phyloP scores from a whole-genome alignment of 1,140 invertebrate genomes.

The Pseudomyrmex gracilis region DNA sequence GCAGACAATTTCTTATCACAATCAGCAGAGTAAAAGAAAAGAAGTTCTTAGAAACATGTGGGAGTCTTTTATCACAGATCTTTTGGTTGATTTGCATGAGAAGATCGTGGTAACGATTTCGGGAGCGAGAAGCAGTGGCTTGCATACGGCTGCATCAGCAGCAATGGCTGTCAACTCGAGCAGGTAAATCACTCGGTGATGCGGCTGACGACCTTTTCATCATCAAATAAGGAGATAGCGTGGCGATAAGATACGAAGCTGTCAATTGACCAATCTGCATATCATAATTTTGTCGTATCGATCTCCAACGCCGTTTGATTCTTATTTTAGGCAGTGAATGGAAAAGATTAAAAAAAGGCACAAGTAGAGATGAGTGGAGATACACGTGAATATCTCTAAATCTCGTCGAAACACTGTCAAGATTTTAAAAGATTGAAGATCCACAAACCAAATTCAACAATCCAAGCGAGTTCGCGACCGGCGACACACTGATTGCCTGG shows the following conservation, averaged over 20 bases:
- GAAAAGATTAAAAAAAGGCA: neutral
- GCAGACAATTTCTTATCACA: neutral
- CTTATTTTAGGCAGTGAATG: neutral
- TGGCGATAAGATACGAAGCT: slow-evolving; percentile 35
- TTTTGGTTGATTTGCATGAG: neutral
- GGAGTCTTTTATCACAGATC: slow-evolving; percentile 7
- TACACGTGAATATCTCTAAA: neutral
- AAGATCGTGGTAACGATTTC: slow-evolving; percentile 38
- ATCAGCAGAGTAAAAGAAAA: neutral
- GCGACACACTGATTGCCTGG: slow-evolving; percentile 72
- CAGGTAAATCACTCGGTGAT: slow-evolving; percentile 44
- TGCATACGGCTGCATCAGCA: slow-evolving; percentile 40
- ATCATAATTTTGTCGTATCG: slow-evolving; percentile 30
- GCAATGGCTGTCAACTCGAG: slow-evolving; percentile 23
- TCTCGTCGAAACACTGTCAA: slow-evolving; percentile 36
- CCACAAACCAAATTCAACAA: neutral
- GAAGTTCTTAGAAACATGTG: neutral
- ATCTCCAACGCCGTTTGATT: slow-evolving; percentile 8
- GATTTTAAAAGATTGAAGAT: neutral
- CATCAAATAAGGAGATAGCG: slow-evolving; percentile 19
- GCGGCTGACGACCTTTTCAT: slow-evolving; percentile 33
- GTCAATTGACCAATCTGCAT: slow-evolving; percentile 55
- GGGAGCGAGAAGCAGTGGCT: slow-evolving; percentile 34
- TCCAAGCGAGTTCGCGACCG: slow-evolving; percentile 67
- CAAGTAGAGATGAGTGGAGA: neutral